Percentiles rank a stretch among this genome's conserved stretches.
These are phyloP conservation scores for Botia kubotai DNA, from an alignment of 2,797 vertebrate species.

Conservation along the genomic window DNA sequence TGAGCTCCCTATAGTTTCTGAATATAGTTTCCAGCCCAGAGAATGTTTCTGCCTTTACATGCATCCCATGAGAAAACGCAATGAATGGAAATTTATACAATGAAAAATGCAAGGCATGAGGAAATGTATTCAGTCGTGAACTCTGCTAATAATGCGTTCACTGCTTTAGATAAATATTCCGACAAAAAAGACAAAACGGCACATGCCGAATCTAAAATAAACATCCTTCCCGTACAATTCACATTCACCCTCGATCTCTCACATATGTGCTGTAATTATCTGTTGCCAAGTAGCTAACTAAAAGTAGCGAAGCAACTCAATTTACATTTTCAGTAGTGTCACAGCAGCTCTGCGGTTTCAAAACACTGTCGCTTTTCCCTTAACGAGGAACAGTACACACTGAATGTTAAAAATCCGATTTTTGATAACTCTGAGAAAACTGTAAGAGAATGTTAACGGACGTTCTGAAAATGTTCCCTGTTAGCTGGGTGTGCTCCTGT, in stretches of 20 bases:
- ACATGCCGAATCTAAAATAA: constrained; percentile 10
- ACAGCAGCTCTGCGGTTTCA: background rate
- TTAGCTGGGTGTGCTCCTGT: background rate
- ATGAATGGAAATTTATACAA: constrained; percentile 49
- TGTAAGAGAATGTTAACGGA: too few species aligned
- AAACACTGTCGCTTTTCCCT: background rate
- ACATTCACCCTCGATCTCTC: background rate
- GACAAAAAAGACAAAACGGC: constrained; percentile 9
- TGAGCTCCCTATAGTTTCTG: background rate
- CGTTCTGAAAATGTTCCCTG: too few species aligned
- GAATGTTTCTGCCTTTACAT: constrained; percentile 17
- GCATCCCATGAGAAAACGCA: constrained; percentile 31
- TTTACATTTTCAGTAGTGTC: background rate
- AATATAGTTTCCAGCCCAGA: constrained; percentile 33
- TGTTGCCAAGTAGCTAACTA: background rate
- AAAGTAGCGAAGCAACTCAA: background rate
- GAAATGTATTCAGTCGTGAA: constrained; percentile 37
- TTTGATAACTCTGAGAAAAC: too few species aligned
- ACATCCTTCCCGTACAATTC: background rate
- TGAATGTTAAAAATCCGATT: too few species aligned
- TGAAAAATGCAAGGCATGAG: constrained; percentile 48
- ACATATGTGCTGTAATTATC: background rate
- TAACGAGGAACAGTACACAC: too few species aligned
- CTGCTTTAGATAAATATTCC: constrained; percentile 20
- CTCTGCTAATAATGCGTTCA: constrained; percentile 42